phyloP scores from a whole-genome alignment of 2,888 invertebrate species.

The Loripinus fragilis region DNA sequence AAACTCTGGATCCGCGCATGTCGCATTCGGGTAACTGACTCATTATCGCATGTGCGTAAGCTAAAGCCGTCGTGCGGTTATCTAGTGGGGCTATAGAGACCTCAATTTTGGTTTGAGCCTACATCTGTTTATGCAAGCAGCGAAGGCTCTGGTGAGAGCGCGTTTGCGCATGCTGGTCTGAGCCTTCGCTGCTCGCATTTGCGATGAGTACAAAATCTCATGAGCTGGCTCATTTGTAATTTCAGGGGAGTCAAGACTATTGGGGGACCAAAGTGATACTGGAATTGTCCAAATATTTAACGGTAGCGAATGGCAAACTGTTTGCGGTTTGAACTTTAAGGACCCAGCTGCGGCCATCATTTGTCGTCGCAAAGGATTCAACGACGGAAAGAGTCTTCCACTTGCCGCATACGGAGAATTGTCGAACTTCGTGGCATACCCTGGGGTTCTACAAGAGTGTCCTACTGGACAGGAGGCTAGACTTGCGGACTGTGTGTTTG shows the following conservation, averaged over 20 bases:
- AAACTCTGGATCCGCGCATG: too few relatives aligned
- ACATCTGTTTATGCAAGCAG: too few relatives aligned
- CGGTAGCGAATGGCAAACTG: constrained; percentile 33
- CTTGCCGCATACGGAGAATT: constrained; percentile 36
- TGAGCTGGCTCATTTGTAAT: too few relatives aligned
- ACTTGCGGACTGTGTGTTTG: constrained; percentile 35
- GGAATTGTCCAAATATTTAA: constrained; percentile 47
- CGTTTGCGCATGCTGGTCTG: too few relatives aligned
- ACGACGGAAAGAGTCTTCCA: constrained; percentile 25
- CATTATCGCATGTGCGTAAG: too few relatives aligned
- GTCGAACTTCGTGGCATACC: constrained; percentile 17
- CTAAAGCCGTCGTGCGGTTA: too few relatives aligned
- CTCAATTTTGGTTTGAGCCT: too few relatives aligned
- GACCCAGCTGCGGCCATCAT: constrained; percentile 30
- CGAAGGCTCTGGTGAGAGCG: too few relatives aligned
- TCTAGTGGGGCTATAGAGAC: too few relatives aligned
- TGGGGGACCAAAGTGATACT: constrained; percentile 16
- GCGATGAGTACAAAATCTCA: too few relatives aligned
- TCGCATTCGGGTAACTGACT: too few relatives aligned
- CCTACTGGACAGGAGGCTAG: constrained; percentile 23
- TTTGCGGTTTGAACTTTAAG: constrained; percentile 42
- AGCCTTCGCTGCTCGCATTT: too few relatives aligned
- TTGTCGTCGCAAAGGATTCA: constrained; percentile 34
- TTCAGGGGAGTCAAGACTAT: constrained; percentile 36
- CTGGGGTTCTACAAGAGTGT: constrained; percentile 28